A percentile compares a stretch with the other conserved stretches of the same genome.
phyloP scores from a whole-genome alignment of 2,888 invertebrate genomes.

The Eupithecia dodoneata region DNA sequence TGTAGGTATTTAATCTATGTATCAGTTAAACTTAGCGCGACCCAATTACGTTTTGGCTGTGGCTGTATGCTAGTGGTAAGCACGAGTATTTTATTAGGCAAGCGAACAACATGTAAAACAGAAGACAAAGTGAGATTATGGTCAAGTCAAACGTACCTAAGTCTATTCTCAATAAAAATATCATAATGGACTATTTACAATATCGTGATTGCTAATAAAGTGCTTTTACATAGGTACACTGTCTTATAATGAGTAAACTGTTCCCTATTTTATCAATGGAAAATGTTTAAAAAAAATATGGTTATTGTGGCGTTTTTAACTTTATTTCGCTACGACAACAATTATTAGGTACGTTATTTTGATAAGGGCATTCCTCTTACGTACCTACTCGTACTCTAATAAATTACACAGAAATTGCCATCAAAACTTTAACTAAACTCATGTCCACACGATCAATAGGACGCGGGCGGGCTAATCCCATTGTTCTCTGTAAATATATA shows the following conservation, averaged over 20 bases:
- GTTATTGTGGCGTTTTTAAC: too few species aligned
- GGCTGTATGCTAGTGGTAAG: constrained; percentile 5
- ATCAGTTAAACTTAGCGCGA: background rate
- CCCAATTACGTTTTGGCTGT: background rate
- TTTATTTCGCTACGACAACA: too few species aligned
- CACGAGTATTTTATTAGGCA: background rate
- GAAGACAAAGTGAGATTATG: background rate
- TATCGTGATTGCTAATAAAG: background rate
- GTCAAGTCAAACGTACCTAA: background rate
- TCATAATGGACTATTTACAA: background rate
- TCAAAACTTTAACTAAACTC: background rate
- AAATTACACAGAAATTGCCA: background rate
- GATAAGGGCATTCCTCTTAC: background rate
- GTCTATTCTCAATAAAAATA: background rate
- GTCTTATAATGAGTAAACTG: too few species aligned
- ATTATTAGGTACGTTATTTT: background rate
- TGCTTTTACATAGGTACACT: too few species aligned
- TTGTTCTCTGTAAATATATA: constrained; percentile 1
- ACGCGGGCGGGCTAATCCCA: constrained; percentile 9
- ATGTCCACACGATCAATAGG: background rate
- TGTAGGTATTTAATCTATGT: background rate
- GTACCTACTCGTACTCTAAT: background rate
- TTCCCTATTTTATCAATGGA: too few species aligned
- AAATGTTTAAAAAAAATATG: too few species aligned
- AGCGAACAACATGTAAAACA: background rate